Evolutionary conservation across 2,797 vertebrate genomes (phyloP), one percentile per base, ranked within the genome.

Genomic region (Buphagus erythrorhynchus): DNA sequence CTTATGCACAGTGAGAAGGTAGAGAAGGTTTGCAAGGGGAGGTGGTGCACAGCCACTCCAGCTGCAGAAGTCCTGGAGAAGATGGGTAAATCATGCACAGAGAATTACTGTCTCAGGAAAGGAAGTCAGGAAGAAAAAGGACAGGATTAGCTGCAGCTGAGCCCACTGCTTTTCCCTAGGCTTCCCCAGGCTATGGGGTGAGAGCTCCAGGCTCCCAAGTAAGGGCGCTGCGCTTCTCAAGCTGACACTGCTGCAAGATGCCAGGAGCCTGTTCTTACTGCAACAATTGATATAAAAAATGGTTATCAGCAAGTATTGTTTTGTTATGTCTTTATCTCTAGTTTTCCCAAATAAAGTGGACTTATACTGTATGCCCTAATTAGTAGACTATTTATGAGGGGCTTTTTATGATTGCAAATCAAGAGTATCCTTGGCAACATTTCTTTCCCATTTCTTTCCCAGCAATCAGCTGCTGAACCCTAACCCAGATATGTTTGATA

Each of bases 141-240:
- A 7, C 24, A 69, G 36, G 51, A 59, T 67, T 48, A 54, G 26
- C 36, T 71, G 15, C 31, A 77, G 22, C 25, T 83, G 57, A 83
- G 52, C 13, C 31, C 17, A 3, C 10, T 55, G 31, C 31, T 84
- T 90, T 78, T 43, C 31, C 24, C 29, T 28, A 45, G 36, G 59
- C 29, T 43, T 51, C 28, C 11, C 12, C 5, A 11, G n/a, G 10
- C 18, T 16, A 2, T 0, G 0, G 13, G n/a, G 24, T 65, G 26
- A 49, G n/a, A 80, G 36, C 9, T 33, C 22, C 51, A 58, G 18
- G 36, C 33, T 57, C 36, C 42, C 57, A 42, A 66, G 19, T 0
- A 2, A 69, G 18, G 16, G 16, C 16, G 4, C 11, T 88, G 20
- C n/a, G 28, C 31, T 74, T 66, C 33, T 66, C 35, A 26, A 71